phyloP scores from a whole-genome alignment of 2,113 vertebrate genomes.

The Microcebus ravelobensis region DNA sequence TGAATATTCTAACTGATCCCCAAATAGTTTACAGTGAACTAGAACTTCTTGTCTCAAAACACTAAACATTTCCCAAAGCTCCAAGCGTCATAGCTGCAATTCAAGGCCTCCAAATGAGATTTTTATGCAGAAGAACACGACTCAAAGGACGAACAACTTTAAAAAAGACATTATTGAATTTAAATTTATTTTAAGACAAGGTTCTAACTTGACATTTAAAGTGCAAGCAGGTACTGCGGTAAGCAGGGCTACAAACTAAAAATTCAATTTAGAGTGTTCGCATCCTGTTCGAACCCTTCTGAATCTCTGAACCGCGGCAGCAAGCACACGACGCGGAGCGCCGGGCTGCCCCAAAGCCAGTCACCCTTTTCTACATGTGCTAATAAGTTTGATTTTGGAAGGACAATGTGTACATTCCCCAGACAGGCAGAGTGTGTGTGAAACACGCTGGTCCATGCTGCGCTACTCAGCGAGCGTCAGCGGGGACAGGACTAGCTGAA shows the following conservation, averaged over 20 bases:
- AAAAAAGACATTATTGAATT: conserved; percentile 68
- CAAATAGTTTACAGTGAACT: not conserved
- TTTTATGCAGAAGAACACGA: conserved; percentile 8
- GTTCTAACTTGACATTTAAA: conserved; percentile 76
- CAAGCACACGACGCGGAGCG: conserved; percentile 68
- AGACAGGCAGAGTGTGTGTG: conserved; percentile 88
- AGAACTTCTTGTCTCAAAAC: not conserved
- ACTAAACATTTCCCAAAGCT: not conserved
- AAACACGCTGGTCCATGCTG: conserved; percentile 88
- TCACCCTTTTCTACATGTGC: conserved; percentile 90
- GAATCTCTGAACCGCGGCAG: conserved; percentile 82
- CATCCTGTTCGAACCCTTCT: conserved; percentile 75
- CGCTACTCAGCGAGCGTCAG: conserved; percentile 89
- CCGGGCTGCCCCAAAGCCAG: conserved; percentile 86
- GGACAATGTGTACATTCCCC: conserved; percentile 91
- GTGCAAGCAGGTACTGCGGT: conserved; percentile 64
- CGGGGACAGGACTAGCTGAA: conserved; percentile 89
- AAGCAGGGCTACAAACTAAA: conserved; percentile 75
- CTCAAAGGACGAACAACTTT: conserved; percentile 21
- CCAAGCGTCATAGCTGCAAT: not conserved
- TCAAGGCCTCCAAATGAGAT: not conserved
- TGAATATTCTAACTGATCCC: not conserved
- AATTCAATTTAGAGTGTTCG: conserved; percentile 78
- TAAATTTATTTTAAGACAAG: conserved; percentile 68
- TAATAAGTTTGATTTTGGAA: conserved; percentile 91